phyloP scores from a whole-genome alignment of 1,140 invertebrate genomes.

The Drosophila leontia region DNA sequence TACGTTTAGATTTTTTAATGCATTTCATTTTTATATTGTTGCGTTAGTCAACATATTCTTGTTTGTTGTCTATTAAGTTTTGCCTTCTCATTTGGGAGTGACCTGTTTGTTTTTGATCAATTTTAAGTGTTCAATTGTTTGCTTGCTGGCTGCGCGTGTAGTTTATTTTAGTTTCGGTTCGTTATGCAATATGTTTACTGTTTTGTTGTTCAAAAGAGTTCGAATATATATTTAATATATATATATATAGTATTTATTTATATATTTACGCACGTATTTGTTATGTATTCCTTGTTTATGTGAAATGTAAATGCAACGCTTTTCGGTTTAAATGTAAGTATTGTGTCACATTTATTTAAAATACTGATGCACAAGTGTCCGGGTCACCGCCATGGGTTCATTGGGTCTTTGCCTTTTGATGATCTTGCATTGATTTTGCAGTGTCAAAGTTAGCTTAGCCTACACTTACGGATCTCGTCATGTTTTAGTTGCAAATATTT shows the following conservation, averaged over 20 bases:
- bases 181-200: slow-evolving; percentile 59
- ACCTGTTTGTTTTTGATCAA: slow-evolving; percentile 48
- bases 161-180: slow-evolving; percentile 37
- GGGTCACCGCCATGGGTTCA: slow-evolving; percentile 10
- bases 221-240: slow-evolving; percentile 63
- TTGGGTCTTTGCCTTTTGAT: slow-evolving; percentile 25
- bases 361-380: slow-evolving; percentile 66
- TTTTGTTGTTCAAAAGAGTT: slow-evolving; percentile 59
- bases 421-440: slow-evolving; percentile 56
- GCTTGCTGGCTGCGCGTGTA: slow-evolving; percentile 50
- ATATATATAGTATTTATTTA: slow-evolving; percentile 55
- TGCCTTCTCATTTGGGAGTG: slow-evolving; percentile 13
- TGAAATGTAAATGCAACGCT: slow-evolving; percentile 77
- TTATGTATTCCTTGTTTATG: slow-evolving; percentile 58
- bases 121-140: slow-evolving; percentile 48
- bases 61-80: slow-evolving; percentile 45
- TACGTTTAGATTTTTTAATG: slow-evolving; percentile 46
- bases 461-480: slow-evolving; percentile 54
- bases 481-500: slow-evolving; percentile 73
- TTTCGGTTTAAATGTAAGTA: slow-evolving; percentile 57
- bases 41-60: slow-evolving; percentile 50
- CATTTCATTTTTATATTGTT: slow-evolving; percentile 44
- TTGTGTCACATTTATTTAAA: slow-evolving; percentile 65
- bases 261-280: slow-evolving; percentile 51
- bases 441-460: slow-evolving; percentile 61